Conservation (phyloP, 2,113 vertebrate species). For the Calonectris borealis region DNA sequence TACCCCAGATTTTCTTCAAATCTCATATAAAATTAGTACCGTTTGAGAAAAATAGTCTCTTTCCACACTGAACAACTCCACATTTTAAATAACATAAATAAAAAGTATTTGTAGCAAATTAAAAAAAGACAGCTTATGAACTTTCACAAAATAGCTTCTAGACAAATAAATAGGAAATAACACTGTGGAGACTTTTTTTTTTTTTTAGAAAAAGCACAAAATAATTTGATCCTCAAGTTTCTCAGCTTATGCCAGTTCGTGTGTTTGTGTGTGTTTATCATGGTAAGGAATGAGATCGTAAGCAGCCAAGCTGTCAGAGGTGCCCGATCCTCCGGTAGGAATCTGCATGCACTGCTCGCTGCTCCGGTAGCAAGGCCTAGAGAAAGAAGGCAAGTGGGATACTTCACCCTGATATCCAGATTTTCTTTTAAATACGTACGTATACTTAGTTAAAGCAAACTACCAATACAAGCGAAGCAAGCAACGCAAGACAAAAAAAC, state of each 20-base stretch:
- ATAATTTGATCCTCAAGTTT: conserved; percentile 56
- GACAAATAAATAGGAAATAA: conserved; percentile 71
- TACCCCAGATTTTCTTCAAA: conserved; percentile 68
- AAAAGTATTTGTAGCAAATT: conserved; percentile 46
- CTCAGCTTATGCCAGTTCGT: conserved; percentile 67
- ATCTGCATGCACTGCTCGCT: conserved; percentile 88
- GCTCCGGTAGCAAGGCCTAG: conserved; percentile 87
- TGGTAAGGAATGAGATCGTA: conserved; percentile 61
- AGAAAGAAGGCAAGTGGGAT: conserved; percentile 86
- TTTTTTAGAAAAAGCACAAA: not conserved
- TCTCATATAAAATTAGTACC: conserved; percentile 76
- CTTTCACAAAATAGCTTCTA: conserved; percentile 51
- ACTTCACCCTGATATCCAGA: conserved; percentile 82
- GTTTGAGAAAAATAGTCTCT: conserved; percentile 75
- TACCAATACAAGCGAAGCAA: conserved; percentile 4
- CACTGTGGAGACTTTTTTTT: conserved; percentile 5
- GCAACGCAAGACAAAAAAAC: not conserved
- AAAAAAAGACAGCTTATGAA: not conserved
- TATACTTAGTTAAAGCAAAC: conserved; percentile 10
- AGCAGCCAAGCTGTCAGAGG: conserved; percentile 83
- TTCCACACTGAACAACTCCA: conserved; percentile 41
- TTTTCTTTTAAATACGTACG: not conserved
- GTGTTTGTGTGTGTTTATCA: conserved; percentile 56
- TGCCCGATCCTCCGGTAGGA: conserved; percentile 91
- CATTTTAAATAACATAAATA: conserved; percentile 77